Conservation (phyloP, 2,888 invertebrate species). For the Synergus gifuensis region DNA sequence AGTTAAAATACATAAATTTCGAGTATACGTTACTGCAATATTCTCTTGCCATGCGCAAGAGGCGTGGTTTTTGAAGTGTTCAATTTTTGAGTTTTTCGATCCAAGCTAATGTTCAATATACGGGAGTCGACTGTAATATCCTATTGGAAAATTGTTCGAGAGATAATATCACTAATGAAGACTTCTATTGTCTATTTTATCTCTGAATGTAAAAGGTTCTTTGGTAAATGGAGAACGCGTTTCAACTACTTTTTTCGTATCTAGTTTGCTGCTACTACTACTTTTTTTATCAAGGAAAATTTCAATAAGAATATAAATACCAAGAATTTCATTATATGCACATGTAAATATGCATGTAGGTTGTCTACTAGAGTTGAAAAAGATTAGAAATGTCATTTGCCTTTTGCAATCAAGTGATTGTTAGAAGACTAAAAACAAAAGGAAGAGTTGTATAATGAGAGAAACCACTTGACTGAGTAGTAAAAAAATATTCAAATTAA, state of each 20-base stretch:
- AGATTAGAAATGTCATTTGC: slow-evolving; percentile 13
- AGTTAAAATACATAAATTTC: too few relatives aligned
- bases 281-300: slow-evolving; percentile 11
- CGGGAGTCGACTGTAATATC: too few relatives aligned
- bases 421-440: neutral
- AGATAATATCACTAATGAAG: neutral
- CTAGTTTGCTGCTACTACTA: slow-evolving; percentile 11
- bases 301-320: slow-evolving; percentile 14
- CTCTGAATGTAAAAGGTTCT: neutral
- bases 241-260: neutral
- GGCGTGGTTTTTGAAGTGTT: too few relatives aligned
- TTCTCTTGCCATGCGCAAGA: too few relatives aligned
- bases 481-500: neutral
- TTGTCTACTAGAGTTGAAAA: neutral
- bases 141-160: neutral
- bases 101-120: too few relatives aligned
- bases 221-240: neutral
- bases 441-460: neutral
- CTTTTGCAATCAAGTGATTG: slow-evolving; percentile 2
- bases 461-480: neutral
- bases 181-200: neutral
- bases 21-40: too few relatives aligned
- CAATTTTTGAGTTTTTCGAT: too few relatives aligned
- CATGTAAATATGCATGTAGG: slow-evolving; percentile 25
- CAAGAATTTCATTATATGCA: neutral